A percentile compares a stretch with the other conserved stretches of the same genome.
phyloP scores from a whole-genome alignment of 2,888 invertebrate species.

The Lordiphosa andalusiaca region DNA sequence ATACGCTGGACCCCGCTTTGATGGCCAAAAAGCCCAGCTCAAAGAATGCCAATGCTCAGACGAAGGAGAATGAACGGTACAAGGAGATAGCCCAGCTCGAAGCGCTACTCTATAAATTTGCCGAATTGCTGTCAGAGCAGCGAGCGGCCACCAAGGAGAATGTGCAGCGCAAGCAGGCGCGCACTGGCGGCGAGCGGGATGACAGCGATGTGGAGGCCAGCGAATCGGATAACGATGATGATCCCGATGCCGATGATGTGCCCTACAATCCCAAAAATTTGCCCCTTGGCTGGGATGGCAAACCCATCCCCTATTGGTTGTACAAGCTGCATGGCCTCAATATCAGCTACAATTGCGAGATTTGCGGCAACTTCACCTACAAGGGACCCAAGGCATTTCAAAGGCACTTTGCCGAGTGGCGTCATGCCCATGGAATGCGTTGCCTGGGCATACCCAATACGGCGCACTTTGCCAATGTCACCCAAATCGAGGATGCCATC shows the following conservation, averaged over 20 bases:
- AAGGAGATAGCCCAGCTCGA: conserved; percentile 94
- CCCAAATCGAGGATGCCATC: conserved; percentile 98
- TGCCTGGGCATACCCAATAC: conserved; percentile 99
- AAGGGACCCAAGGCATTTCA: conserved; percentile 99
- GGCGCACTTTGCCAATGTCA: conserved; percentile 99
- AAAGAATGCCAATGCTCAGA: conserved; percentile 81
- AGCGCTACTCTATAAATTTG: conserved; percentile 93
- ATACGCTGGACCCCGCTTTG: conserved; percentile 93
- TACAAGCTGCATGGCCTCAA: conserved; percentile 99
- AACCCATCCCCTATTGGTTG: conserved; percentile 97
- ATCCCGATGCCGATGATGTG: conserved; percentile 93
- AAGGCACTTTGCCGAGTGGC: conserved; percentile 97
- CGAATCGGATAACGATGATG: conserved; percentile 89
- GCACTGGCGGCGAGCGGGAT: conserved; percentile 95
- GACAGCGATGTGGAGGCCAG: conserved; percentile 95
- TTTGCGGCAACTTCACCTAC: conserved; percentile 99
- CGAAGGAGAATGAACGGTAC: conserved; percentile 85
- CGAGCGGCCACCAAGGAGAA: conserved; percentile 97
- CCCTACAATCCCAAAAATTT: conserved; percentile 99
- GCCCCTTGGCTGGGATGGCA: conserved; percentile 99
- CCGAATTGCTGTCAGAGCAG: conserved; percentile 91
- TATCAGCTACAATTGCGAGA: conserved; percentile 99
- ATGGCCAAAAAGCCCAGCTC: conserved; percentile 93
- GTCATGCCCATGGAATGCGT: conserved; percentile 96
- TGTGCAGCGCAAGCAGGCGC: conserved; percentile 98